Evolutionary conservation across 2,113 vertebrate genomes (phyloP), one percentile per base, ranked within the genome.

Genomic region (Prionailurus bengalensis): DNA sequence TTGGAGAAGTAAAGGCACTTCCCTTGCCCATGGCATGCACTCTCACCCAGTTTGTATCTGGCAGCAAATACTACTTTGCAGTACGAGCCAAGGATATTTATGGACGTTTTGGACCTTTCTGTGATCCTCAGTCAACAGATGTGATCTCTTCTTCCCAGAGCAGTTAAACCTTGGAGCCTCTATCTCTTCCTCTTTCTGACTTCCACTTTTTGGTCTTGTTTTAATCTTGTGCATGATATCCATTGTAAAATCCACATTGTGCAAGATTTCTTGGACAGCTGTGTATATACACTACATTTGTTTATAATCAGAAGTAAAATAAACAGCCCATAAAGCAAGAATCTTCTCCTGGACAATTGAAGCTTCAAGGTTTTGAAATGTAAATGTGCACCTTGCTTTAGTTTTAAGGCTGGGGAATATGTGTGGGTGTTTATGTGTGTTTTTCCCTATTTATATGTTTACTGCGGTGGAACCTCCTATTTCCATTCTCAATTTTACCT

Each of bases 11-110:
- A 80, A 99, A 99, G 96, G 99, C 99, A 2, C 99, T 99, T 36
- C 99, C 99, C 0, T 97, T 99, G 39, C 99, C 99, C 7, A 99
- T 99, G 99, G 99, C 99, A 31, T 99, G 99, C 97, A 99, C 99
- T 9, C 99, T 99, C 73, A 99, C 99, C 0, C 99, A 99, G 98
- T 99, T 99, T 87, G 99, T 99, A 91, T 99, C 99, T 39, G 99
- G 99, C 86, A 99, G 99, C 98, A 99, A 99, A 61, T 99, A 99
- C 96, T 99, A 99, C 98, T 99, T 99, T 93, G 99, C 99, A 0
- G 99, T 99, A 65, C 98, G 99, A 97, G 99, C 99, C 97, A 99
- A 99, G 98, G 99, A 99, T 97, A 98, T 99, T 92, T 99, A 99
- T n/a, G 99, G 99, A 83, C 99, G 99, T 78, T 99, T 99, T 95